These are phyloP conservation scores for Diabrotica virgifera DNA, from an alignment of 1,140 invertebrate genomes.

Conservation along the genomic window DNA sequence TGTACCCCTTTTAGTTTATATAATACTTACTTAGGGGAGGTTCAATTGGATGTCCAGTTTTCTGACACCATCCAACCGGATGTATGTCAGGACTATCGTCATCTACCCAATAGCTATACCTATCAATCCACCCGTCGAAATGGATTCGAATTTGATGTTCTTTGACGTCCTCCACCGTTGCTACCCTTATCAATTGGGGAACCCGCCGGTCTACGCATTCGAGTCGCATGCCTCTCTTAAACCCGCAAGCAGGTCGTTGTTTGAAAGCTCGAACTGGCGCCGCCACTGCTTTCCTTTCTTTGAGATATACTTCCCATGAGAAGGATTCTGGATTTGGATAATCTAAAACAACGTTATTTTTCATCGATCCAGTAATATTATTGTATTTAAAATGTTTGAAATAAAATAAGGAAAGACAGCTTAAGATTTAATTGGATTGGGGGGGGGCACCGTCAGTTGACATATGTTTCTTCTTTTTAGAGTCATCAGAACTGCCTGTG, in stretches of 20 bases:
- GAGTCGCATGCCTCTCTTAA: conserved; percentile 83
- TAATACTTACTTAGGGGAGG: conserved; percentile 68
- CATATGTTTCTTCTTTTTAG: too few species aligned
- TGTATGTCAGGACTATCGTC: conserved; percentile 89
- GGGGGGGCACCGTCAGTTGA: too few species aligned
- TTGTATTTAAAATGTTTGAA: too few species aligned
- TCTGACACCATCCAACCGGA: conserved; percentile 86
- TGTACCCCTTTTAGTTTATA: too few species aligned
- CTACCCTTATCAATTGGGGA: conserved; percentile 79
- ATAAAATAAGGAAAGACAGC: too few species aligned
- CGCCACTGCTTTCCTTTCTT: conserved; percentile 68
- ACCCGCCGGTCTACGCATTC: conserved; percentile 89
- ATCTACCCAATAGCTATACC: conserved; percentile 86
- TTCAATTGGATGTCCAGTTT: conserved; percentile 83
- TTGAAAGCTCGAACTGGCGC: conserved; percentile 84
- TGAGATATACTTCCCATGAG: conserved; percentile 82
- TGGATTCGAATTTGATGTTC: conserved; percentile 78
- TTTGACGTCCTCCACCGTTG: conserved; percentile 75
- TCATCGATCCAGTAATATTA: too few species aligned
- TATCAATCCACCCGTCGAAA: conserved; percentile 88
- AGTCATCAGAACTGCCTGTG: too few species aligned
- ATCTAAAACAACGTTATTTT: conserved; percentile 50
- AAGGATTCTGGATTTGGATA: conserved; percentile 72
- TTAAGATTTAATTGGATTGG: too few species aligned
- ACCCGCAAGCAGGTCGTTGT: conserved; percentile 72